Conservation (phyloP, 1,140 invertebrate species). For the Melanaphis sacchari region DNA sequence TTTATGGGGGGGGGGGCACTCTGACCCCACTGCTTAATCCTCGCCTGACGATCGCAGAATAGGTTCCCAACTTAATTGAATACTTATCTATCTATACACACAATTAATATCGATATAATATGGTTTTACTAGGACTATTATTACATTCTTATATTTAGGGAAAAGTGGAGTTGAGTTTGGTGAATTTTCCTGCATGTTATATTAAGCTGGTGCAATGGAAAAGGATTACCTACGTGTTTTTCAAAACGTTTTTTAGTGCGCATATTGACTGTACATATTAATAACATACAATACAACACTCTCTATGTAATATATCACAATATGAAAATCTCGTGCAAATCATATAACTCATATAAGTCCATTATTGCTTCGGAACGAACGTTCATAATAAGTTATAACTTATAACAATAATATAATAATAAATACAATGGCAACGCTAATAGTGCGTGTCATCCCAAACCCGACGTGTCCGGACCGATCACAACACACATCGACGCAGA, state of each 20-base stretch:
- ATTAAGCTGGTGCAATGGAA: neutral
- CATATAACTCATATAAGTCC: neutral
- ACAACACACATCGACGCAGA: neutral
- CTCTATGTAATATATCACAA: neutral
- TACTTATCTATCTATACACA: no score
- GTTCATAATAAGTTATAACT: neutral
- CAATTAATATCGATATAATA: no score
- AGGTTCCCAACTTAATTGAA: no score
- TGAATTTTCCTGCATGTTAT: no score
- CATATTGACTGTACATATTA: neutral
- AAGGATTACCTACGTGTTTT: neutral
- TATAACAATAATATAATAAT: neutral
- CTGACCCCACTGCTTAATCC: no score
- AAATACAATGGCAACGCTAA: slow-evolving; percentile 3
- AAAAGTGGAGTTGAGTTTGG: no score
- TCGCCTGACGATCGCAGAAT: no score
- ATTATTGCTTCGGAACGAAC: neutral
- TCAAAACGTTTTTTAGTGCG: neutral
- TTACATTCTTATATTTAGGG: no score
- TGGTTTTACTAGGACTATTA: no score
- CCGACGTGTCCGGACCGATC: neutral
- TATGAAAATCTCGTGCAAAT: neutral
- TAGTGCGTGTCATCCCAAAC: neutral
- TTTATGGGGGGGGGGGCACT: no score
- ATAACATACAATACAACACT: neutral